Conservation (phyloP, 2,113 vertebrate species). For the Chitala chitala region DNA sequence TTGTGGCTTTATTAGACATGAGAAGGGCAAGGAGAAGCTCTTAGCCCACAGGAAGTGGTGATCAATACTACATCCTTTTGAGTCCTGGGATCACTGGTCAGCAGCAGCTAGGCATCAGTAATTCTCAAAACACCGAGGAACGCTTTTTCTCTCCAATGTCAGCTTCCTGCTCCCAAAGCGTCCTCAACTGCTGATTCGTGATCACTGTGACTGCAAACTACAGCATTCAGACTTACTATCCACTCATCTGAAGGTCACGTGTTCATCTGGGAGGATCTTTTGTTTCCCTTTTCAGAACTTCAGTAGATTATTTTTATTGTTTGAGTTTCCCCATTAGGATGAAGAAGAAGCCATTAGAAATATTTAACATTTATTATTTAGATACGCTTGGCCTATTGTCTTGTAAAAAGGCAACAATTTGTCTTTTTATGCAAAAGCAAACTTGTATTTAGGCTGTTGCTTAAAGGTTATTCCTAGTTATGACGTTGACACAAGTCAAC, state of each 20-base stretch:
- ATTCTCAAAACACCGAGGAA: too few relatives aligned
- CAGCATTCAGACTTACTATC: background rate
- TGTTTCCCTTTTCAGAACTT: too few relatives aligned
- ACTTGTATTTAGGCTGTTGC: too few relatives aligned
- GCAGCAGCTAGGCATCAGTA: too few relatives aligned
- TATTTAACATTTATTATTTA: conserved; percentile 10
- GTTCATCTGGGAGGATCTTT: too few relatives aligned
- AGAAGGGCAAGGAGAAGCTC: conserved; percentile 32
- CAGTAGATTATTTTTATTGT: background rate
- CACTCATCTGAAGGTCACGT: background rate
- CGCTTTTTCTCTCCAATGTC: background rate
- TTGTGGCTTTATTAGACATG: background rate
- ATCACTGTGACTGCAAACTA: background rate
- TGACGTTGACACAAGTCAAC: background rate
- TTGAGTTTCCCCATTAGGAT: background rate
- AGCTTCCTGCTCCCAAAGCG: background rate
- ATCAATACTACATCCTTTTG: conserved; percentile 55
- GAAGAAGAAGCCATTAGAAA: background rate
- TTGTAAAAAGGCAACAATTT: background rate
- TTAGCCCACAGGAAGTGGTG: conserved; percentile 47
- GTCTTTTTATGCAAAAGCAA: background rate
- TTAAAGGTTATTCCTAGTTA: conserved; percentile 20
- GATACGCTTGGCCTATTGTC: background rate
- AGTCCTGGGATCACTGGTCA: conserved; percentile 35
- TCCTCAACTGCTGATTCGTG: background rate